Evolutionary conservation across 2,113 vertebrate species (phyloP).

Genomic region (Elephantulus edwardii): DNA sequence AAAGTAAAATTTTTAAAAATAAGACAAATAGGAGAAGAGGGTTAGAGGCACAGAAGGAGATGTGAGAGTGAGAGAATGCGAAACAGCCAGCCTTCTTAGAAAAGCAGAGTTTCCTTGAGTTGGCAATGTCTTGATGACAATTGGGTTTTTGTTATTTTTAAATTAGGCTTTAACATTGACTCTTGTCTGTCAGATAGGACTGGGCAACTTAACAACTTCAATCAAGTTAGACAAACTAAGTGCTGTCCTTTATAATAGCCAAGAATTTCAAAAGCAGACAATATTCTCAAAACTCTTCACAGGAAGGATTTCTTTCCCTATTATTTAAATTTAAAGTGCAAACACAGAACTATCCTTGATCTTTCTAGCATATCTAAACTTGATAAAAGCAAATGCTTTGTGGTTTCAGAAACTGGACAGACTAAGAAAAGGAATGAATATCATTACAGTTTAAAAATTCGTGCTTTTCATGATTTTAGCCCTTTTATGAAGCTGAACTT

Average conservation of each 20-base stretch:
- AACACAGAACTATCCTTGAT: not conserved
- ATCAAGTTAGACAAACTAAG: not conserved
- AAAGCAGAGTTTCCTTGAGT: too few species aligned
- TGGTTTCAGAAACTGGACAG: not conserved
- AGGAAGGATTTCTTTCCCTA: constrained; percentile 4
- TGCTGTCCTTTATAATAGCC: not conserved
- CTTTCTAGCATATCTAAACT: not conserved
- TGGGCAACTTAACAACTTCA: not conserved
- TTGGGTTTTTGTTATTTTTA: too few species aligned
- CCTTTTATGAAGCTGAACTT: constrained; percentile 39
- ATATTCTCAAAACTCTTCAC: not conserved
- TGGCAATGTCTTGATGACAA: too few species aligned
- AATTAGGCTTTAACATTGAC: too few species aligned
- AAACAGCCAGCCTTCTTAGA: too few species aligned
- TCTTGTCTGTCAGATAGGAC: not conserved
- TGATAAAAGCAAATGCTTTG: not conserved
- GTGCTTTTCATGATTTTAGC: not conserved
- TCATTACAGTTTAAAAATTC: not conserved
- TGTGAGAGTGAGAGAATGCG: too few species aligned
- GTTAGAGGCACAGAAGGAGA: too few species aligned
- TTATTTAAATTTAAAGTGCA: constrained; percentile 24
- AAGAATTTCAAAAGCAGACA: not conserved
- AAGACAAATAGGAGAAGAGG: too few species aligned
- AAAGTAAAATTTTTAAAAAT: too few species aligned
- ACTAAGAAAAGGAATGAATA: not conserved